Percentiles rank a stretch among this genome's conserved stretches.
These are phyloP conservation scores for Synanthedon vespiformis DNA, from an alignment of 2,888 invertebrate genomes.

Conservation along the genomic window DNA sequence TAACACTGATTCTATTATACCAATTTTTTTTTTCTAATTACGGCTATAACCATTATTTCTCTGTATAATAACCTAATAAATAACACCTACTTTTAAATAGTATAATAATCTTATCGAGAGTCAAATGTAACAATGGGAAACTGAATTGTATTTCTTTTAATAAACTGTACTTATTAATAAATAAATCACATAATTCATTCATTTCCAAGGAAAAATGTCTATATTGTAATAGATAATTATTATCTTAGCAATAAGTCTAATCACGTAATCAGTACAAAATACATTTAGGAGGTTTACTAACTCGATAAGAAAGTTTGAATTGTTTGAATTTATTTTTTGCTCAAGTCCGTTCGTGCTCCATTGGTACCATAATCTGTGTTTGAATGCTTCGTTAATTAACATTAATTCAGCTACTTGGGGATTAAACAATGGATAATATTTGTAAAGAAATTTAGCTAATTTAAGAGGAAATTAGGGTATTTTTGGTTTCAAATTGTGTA, in stretches of 20 bases:
- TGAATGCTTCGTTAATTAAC: constrained; percentile 57
- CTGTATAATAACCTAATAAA: no score
- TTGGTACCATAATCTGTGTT: constrained; percentile 54
- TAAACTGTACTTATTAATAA: no score
- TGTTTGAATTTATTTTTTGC: constrained; percentile 37
- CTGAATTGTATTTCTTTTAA: no score
- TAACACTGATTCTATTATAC: no score
- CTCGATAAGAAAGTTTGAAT: constrained; percentile 31
- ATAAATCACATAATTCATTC: no score
- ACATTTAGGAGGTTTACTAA: constrained; percentile 25
- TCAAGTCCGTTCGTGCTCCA: constrained; percentile 36
- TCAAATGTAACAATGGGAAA: no score
- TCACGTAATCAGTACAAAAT: constrained; percentile 21
- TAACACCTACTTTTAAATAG: no score
- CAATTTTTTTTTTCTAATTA: no score
- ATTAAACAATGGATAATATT: constrained; percentile 27
- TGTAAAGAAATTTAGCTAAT: background rate
- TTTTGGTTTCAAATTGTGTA: no score
- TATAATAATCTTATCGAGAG: no score
- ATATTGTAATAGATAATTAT: background rate
- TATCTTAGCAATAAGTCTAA: constrained; percentile 8
- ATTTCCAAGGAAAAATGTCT: background rate
- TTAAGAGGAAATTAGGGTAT: background rate
- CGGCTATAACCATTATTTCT: no score
- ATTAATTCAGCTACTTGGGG: constrained; percentile 44